Evolutionary conservation across 2,797 vertebrate species (phyloP).

Genomic region (Cynodonichthys magdalenae): DNA sequence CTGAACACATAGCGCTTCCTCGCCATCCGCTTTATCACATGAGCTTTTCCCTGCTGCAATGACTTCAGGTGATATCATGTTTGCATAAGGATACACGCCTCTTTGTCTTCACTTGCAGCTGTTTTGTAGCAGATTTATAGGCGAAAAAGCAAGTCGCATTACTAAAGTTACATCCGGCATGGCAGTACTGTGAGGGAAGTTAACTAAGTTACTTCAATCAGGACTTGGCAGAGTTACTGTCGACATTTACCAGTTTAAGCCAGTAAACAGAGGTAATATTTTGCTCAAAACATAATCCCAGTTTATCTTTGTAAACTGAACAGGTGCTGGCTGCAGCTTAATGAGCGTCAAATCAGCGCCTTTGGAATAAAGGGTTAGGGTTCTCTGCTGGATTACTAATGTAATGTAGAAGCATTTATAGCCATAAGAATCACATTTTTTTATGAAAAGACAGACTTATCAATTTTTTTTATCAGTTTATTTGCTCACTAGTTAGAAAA

Average conservation of each 20-base stretch:
- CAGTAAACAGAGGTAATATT: slow-evolving; percentile 6
- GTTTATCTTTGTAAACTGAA: slow-evolving; percentile 45
- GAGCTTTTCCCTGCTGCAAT: slow-evolving; percentile 38
- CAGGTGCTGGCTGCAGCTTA: slow-evolving; percentile 39
- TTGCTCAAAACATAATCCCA: slow-evolving; percentile 36
- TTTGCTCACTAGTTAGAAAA: slow-evolving; percentile 1
- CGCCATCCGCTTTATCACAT: slow-evolving; percentile 46
- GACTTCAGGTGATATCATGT: slow-evolving; percentile 68
- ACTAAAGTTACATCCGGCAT: slow-evolving; percentile 15
- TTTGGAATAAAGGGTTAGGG: slow-evolving; percentile 3
- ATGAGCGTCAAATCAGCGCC: background rate
- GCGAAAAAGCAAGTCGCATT: slow-evolving; percentile 38
- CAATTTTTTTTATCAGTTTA: slow-evolving; percentile 24
- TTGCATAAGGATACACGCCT: slow-evolving; percentile 52
- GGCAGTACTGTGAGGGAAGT: background rate
- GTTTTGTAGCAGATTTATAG: slow-evolving; percentile 57
- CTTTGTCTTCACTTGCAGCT: slow-evolving; percentile 61
- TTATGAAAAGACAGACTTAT: slow-evolving; percentile 5
- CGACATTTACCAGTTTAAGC: slow-evolving; percentile 10
- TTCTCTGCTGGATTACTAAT: slow-evolving; percentile 32
- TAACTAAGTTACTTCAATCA: background rate
- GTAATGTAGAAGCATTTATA: no score
- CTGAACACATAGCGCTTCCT: slow-evolving; percentile 68
- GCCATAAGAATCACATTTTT: background rate
- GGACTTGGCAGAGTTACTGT: slow-evolving; percentile 16